A percentile compares a stretch with the other conserved stretches of the same genome.
phyloP scores from a whole-genome alignment of 2,113 vertebrate genomes.

The Coregonus clupeaformis region DNA sequence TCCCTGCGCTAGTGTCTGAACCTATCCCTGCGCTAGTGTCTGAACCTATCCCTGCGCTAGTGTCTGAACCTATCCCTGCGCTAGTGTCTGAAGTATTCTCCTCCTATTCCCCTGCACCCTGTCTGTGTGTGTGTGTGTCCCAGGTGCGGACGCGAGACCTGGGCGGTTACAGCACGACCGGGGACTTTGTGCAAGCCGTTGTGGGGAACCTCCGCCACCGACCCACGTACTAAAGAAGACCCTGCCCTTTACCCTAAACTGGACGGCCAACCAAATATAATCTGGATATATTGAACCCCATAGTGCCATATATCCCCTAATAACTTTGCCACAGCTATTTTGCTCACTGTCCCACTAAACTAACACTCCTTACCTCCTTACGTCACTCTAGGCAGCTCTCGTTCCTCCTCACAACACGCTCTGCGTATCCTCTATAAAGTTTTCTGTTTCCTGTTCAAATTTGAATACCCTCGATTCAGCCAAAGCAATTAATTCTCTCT shows the following conservation, averaged over 20 bases:
- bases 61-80: too few species aligned
- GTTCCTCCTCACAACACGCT: too few species aligned
- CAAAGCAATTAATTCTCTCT: background rate
- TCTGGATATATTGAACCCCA: background rate
- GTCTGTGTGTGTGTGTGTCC: slow-evolving; percentile 34
- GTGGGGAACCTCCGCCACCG: slow-evolving; percentile 9
- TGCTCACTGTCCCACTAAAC: too few species aligned
- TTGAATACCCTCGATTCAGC: too few species aligned
- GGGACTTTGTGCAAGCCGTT: slow-evolving; percentile 5
- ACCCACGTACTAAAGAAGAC: background rate
- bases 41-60: too few species aligned
- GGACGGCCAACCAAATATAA: background rate
- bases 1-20: too few species aligned
- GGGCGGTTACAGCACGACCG: background rate
- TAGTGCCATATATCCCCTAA: background rate
- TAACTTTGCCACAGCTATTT: too few species aligned
- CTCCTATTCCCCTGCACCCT: slow-evolving; percentile 10
- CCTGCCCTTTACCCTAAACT: background rate
- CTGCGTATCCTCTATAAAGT: too few species aligned
- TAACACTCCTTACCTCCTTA: too few species aligned
- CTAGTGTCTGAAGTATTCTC: background rate
- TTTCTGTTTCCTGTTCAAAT: too few species aligned
- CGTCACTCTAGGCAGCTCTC: background rate
- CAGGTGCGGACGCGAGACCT: slow-evolving; percentile 3
- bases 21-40: too few species aligned